These are phyloP conservation scores for Proales similis DNA, from an alignment of 1,140 invertebrate species.

Conservation along the genomic window DNA sequence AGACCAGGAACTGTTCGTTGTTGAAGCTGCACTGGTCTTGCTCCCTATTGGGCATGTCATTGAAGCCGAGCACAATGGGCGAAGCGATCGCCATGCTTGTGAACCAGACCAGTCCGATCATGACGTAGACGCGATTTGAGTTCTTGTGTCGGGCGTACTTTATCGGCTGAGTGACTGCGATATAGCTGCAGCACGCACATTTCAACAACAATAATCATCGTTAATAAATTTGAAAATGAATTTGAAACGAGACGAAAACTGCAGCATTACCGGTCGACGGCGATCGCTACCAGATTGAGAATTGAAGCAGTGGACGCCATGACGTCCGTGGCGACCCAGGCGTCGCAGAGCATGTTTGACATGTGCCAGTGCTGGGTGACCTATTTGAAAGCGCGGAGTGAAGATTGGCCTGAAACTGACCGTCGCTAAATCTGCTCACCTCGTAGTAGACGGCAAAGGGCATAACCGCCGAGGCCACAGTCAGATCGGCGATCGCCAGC, in stretches of 20 bases:
- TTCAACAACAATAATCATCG: constrained; percentile 1
- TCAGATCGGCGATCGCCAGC: constrained; percentile 86
- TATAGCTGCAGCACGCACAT: constrained; percentile 67
- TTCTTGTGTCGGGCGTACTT: constrained; percentile 98
- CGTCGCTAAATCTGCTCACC: constrained; percentile 59
- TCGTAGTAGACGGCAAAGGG: constrained; percentile 92
- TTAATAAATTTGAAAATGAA: not conserved
- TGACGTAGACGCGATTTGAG: constrained; percentile 83
- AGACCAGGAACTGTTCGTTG: constrained; percentile 94
- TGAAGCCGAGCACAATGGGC: constrained; percentile 88
- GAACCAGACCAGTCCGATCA: constrained; percentile 90
- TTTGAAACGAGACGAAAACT: constrained; percentile 37
- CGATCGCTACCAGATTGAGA: constrained; percentile 94
- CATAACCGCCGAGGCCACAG: constrained; percentile 94
- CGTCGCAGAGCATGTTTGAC: constrained; percentile 84
- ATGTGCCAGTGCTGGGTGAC: constrained; percentile 64
- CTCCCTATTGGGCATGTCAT: constrained; percentile 55
- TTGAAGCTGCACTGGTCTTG: constrained; percentile 75
- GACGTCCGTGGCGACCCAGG: constrained; percentile 97
- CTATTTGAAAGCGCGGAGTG: constrained; percentile 10
- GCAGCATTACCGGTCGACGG: constrained; percentile 93
- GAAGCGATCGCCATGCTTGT: constrained; percentile 91
- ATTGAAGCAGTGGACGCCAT: constrained; percentile 97
- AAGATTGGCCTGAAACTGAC: not conserved
- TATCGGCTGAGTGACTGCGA: constrained; percentile 95